These are phyloP conservation scores for Oceanodroma leucorhoa DNA, from an alignment of 2,797 vertebrate genomes.

Conservation along the genomic window DNA sequence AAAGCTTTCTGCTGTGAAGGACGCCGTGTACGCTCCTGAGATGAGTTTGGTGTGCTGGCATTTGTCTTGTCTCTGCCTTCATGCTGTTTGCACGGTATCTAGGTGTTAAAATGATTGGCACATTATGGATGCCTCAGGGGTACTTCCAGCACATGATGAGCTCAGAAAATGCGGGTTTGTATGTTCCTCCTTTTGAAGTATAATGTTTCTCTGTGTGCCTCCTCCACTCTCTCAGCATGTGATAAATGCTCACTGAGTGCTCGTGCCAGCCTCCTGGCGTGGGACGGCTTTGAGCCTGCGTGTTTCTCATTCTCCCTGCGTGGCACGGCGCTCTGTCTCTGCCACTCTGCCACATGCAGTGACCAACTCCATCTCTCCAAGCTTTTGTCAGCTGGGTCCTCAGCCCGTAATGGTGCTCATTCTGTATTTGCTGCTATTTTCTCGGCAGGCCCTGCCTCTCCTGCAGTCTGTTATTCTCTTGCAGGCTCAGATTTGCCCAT, in stretches of 20 bases:
- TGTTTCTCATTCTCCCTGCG: background rate
- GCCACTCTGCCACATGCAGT: background rate
- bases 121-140: background rate
- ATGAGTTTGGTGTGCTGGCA: background rate
- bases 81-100: background rate
- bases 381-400: background rate
- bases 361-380: background rate
- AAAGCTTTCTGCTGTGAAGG: background rate
- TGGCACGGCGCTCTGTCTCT: background rate
- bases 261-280: background rate
- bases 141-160: background rate
- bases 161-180: background rate
- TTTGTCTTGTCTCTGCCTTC: background rate
- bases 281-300: background rate
- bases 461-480: background rate
- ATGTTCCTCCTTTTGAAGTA: background rate
- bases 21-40: accelerated
- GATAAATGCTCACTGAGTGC: background rate
- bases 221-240: background rate
- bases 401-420: background rate
- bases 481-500: background rate
- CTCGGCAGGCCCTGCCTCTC: background rate
- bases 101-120: background rate
- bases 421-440: background rate
- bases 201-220: background rate